Base-by-base conservation (phyloP, 1,140 invertebrate genomes). In the Mylabris phalerata region DNA sequence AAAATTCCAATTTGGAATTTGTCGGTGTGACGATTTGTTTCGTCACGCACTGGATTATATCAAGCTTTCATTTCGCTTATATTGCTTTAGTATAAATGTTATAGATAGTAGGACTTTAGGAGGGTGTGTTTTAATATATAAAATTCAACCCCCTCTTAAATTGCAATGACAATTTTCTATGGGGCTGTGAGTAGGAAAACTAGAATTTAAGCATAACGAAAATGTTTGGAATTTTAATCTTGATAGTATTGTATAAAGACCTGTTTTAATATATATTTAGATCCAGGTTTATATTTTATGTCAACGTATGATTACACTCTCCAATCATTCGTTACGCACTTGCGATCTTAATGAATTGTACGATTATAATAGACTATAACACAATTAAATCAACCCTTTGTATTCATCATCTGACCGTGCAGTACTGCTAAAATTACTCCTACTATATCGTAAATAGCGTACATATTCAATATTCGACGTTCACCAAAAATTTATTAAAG, bases 171-270 rank as follows among this genome's bases (percentile, higher is more conserved):
- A 49, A 60, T 60, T 60, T 46, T 51, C n/a, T 44, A 60, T 52
- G 59, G 46, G 51, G 40, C 32, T 48, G 55, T 55, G 59, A 48
- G 59, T 50, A 32, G 32, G 7, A 32, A 32, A 32, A 32, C 32
- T 32, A 32, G 52, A 60, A 55, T 48, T 50, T 49, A 43, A 32
- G 32, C 42, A 56, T 55, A 55, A 32, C 46, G 50, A 49, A 50
- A 39, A 50, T 27, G 48, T 50, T 55, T 46, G 52, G 52, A 60
- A 60, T 60, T 60, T 60, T 56, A 60, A 60, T 60, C 59, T 55
- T 59, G 48, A 60, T 55, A 60, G 55, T 39, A 56, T 56, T 56
- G 47, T 60, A 49, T 51, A 40, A 45, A 43, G 50, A 60, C 52
- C 52, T 60, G 59, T 56, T 60, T 60, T 59, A 55, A 51, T 59